Evolutionary conservation across 2,113 vertebrate genomes (phyloP).

Genomic region (Aleadryas rufinucha): DNA sequence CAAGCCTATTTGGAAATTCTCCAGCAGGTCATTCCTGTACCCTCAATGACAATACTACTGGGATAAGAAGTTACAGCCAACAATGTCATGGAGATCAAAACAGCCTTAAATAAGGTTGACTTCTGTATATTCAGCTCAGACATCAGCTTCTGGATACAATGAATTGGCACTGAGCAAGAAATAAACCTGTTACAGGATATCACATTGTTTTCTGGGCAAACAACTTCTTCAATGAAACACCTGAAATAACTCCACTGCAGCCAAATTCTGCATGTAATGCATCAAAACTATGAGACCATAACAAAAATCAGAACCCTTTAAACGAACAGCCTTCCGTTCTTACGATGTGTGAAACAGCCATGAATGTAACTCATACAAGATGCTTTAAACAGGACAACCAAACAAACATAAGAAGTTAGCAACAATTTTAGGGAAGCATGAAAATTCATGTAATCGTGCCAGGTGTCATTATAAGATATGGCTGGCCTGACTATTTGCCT

Average conservation of each 20-base stretch:
- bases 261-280: neutral
- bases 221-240: neutral
- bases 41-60: constrained; percentile 41
- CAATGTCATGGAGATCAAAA: constrained; percentile 48
- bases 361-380: neutral
- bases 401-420: neutral
- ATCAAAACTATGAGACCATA: neutral
- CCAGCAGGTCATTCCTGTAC: constrained; percentile 37
- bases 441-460: neutral
- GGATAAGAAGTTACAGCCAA: constrained; percentile 41
- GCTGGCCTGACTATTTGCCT: neutral
- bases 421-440: neutral
- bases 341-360: neutral
- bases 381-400: neutral
- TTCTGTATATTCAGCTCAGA: constrained; percentile 25
- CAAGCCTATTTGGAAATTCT: constrained; percentile 53
- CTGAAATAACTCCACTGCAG: neutral
- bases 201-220: neutral
- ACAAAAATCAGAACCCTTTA: neutral
- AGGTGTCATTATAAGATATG: neutral
- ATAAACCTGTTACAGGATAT: neutral
- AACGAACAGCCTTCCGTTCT: neutral
- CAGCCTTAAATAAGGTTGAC: constrained; percentile 36
- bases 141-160: neutral
- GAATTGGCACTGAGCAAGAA: neutral